These are phyloP conservation scores for Spialia ferax DNA, from an alignment of 2,888 invertebrate species.

Conservation along the genomic window DNA sequence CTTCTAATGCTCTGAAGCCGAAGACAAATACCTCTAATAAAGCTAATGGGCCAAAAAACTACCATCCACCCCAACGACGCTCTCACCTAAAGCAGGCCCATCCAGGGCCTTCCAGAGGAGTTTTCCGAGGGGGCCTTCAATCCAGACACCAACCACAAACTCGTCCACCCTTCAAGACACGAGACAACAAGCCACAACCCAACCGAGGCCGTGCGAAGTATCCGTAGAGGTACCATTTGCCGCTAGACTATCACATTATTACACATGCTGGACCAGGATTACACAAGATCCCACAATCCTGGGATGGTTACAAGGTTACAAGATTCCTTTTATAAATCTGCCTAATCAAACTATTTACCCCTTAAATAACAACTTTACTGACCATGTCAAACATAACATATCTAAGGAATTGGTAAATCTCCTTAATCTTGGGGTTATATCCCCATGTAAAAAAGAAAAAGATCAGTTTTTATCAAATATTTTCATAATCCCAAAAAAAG, in stretches of 20 bases:
- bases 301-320: background rate
- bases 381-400: background rate
- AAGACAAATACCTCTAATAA: background rate
- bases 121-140: background rate
- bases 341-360: background rate
- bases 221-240: constrained; percentile 3
- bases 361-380: background rate
- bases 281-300: background rate
- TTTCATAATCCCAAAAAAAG: background rate
- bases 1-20: background rate
- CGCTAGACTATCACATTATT: background rate
- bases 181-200: background rate
- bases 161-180: background rate
- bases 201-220: constrained; percentile 6
- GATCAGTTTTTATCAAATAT: background rate
- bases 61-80: background rate
- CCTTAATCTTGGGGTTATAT: background rate
- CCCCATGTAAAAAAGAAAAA: background rate
- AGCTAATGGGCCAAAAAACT: background rate
- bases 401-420: background rate
- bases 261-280: background rate
- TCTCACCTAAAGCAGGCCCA: background rate
- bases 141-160: background rate
- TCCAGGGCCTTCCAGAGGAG: background rate
- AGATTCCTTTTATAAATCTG: background rate